phyloP scores from a whole-genome alignment of 2,797 vertebrate species.

The Leontopithecus rosalia region DNA sequence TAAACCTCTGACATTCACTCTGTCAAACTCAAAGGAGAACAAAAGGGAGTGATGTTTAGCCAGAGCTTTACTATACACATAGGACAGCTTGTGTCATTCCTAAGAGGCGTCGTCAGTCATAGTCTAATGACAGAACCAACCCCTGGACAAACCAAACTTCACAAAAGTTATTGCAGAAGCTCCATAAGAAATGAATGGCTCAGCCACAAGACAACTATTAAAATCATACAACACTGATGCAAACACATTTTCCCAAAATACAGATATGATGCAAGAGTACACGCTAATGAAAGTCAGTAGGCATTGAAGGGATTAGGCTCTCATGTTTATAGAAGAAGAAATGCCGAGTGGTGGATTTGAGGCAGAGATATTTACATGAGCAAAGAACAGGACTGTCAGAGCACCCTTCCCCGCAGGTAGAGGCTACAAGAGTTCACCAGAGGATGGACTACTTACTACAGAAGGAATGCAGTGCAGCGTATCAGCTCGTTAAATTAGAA shows the following conservation, averaged over 20 bases:
- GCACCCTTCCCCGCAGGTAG: background rate
- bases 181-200: background rate
- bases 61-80: background rate
- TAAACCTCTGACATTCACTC: background rate
- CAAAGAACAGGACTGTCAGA: background rate
- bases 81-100: background rate
- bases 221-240: background rate
- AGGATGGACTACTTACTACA: background rate
- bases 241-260: background rate
- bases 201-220: slow-evolving; percentile 21
- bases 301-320: background rate
- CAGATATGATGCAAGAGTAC: background rate
- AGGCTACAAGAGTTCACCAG: background rate
- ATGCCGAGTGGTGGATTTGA: background rate
- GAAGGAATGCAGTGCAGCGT: background rate
- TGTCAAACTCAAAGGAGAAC: background rate
- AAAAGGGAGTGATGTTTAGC: background rate
- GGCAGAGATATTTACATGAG: background rate
- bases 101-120: background rate
- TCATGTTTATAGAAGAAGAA: slow-evolving; percentile 3
- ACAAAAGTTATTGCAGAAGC: background rate
- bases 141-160: background rate
- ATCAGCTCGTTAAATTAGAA: background rate
- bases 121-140: background rate
- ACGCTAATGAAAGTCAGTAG: slow-evolving; percentile 1